Evolutionary conservation across 2,797 vertebrate genomes (phyloP), one percentile per base, ranked within the genome.

Genomic region (Garrulus glandarius): DNA sequence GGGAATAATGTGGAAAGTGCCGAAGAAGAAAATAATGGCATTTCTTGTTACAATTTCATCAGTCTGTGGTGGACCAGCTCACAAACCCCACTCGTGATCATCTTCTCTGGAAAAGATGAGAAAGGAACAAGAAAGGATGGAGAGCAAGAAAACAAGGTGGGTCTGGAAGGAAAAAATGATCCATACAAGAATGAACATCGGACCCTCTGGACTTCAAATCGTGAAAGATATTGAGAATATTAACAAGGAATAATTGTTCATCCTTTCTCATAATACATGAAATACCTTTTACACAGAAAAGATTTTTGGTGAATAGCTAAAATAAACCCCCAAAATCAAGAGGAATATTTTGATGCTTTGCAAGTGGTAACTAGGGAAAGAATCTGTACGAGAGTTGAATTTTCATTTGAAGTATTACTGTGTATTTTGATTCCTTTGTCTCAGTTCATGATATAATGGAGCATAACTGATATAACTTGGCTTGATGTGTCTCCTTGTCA

Each of bases 391-490:
- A 64, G n/a, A 21, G 37, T 13, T 72, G 53, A 29, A 21, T 67
- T 94, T 94, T 69, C 19, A 70, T 52, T 68, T 84, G 76, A 90
- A 60, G 24, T 43, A 56, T 69, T 75, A 43, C 39, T 64, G 52
- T 50, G 4, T 88, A 39, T 96, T 95, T 92, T 82, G 82, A 80
- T 88, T 93, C 43, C 36, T 84, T 94, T 92, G 65, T 63, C 53
- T 96, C 92, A 71, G 78, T 77, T 91, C 71, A 68, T 83, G 82
- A 91, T 91, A 97, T 90, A 95, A 96, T 81, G 89, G 92, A 96
- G 92, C 91, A 91, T 89, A 94, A 95, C 94, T 84, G 93, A 85
- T 96, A 44, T 57, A 74, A 89, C 70, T 64, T 55, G 63, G 87
- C 79, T 91, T 74, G 90, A 84, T 95, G 67, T 36, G 83, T 61